A percentile compares a stretch with the other conserved stretches of the same genome.
Evolutionary conservation across 2,888 invertebrate genomes (phyloP).

Genomic region (Pogonocherus hispidulus): DNA sequence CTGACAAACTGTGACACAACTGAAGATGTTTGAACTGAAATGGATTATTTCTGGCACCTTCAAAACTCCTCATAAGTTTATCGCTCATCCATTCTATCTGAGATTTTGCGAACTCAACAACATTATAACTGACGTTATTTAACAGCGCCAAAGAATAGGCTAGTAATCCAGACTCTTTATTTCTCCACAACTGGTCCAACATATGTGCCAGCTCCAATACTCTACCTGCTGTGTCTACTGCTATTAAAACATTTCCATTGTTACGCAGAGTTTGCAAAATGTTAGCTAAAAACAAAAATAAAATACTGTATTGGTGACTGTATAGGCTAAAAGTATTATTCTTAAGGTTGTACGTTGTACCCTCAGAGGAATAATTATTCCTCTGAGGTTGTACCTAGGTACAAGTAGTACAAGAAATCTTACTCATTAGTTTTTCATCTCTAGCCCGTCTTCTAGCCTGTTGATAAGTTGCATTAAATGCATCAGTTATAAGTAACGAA

Average conservation of each 20-base stretch:
- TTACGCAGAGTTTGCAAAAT: constrained; percentile 93
- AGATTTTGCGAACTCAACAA: constrained; percentile 98
- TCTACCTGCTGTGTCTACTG: constrained; percentile 97
- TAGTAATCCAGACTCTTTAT: constrained; percentile 94
- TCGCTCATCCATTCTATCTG: constrained; percentile 99
- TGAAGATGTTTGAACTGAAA: constrained; percentile 86
- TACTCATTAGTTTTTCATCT: constrained; percentile 97
- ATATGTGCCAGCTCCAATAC: constrained; percentile 97
- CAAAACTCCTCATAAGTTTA: constrained; percentile 93
- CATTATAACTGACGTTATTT: constrained; percentile 98
- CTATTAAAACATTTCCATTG: constrained; percentile 95
- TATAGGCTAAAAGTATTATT: too few relatives aligned
- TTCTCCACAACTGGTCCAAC: constrained; percentile 94
- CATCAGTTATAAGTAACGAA: constrained; percentile 94
- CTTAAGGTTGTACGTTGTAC: too few relatives aligned
- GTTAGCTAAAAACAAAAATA: constrained; percentile 76
- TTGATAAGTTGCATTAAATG: constrained; percentile 94
- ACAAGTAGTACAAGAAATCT: constrained; percentile 59
- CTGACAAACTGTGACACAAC: constrained; percentile 92
- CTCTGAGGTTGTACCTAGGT: too few relatives aligned
- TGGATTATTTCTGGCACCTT: constrained; percentile 91
- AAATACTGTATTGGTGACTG: too few relatives aligned
- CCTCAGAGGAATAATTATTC: too few relatives aligned
- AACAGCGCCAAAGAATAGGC: constrained; percentile 94
- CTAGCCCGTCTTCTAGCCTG: constrained; percentile 90